Percentiles rank a stretch among this genome's conserved stretches.
phyloP scores from a whole-genome alignment of 1,140 invertebrate species.

The Paracyclopina nana region DNA sequence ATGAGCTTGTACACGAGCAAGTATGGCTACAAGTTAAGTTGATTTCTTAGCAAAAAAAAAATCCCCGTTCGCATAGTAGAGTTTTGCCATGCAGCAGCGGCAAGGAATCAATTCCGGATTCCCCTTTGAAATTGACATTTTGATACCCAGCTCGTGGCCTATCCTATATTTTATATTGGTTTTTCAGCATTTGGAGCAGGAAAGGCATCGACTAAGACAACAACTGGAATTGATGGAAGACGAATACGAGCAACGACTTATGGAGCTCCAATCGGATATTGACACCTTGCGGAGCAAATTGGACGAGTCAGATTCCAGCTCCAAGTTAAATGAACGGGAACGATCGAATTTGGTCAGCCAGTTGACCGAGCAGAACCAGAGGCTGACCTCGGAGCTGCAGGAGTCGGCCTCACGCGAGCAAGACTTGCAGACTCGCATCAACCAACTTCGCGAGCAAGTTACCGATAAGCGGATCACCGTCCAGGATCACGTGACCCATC shows the following conservation, averaged over 20 bases:
- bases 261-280: slow-evolving; percentile 11
- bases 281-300: background rate
- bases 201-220: slow-evolving; percentile 8
- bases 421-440: slow-evolving; percentile 52
- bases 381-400: slow-evolving; percentile 57
- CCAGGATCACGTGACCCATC: slow-evolving; percentile 64
- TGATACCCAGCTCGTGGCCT: no score
- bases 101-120: no score
- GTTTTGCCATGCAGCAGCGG: no score
- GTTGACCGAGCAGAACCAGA: slow-evolving; percentile 68
- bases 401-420: slow-evolving; percentile 51
- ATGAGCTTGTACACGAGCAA: no score
- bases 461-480: slow-evolving; percentile 51
- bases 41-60: no score
- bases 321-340: slow-evolving; percentile 52
- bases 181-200: slow-evolving; percentile 14
- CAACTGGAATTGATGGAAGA: slow-evolving; percentile 12
- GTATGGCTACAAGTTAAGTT: no score
- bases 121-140: no score
- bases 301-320: slow-evolving; percentile 13
- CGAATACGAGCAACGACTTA: slow-evolving; percentile 9
- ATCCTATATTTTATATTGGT: background rate
- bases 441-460: slow-evolving; percentile 59
- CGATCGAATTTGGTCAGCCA: slow-evolving; percentile 55
- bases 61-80: no score